Evolutionary conservation across 2,888 invertebrate genomes (phyloP), one percentile per base, ranked within the genome.

Genomic region (Conomelus anceps): DNA sequence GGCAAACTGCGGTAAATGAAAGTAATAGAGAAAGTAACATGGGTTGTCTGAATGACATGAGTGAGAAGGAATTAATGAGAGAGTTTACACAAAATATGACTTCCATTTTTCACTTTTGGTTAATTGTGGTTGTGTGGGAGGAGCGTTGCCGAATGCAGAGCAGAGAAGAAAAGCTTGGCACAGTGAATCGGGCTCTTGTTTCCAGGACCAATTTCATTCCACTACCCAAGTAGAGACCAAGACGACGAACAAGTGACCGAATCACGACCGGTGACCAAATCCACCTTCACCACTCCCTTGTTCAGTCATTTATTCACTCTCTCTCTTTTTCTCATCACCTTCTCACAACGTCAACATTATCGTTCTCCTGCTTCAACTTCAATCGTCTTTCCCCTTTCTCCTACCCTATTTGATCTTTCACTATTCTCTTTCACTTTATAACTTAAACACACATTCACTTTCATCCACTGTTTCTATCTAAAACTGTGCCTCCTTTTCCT

Each of bases 381-480:
- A 88, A 88, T 89, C 89, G 89, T 86, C 86, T 91, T 90, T 91
- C 89, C 88, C 90, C 89, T 90, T 90, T 22, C 85, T 89, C 90
- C 85, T 88, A 63, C 89, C 86, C 90, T 90, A n/a, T n/a, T n/a
- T n/a, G n/a, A n/a, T n/a, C n/a, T n/a, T n/a, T n/a, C n/a, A n/a
- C n/a, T n/a, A n/a, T n/a, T n/a, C n/a, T n/a, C n/a, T n/a, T n/a
- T n/a, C n/a, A n/a, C n/a, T n/a, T n/a, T n/a, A n/a, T n/a, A n/a
- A n/a, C n/a, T n/a, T n/a, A n/a, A n/a, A n/a, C n/a, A n/a, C n/a
- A n/a, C n/a, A n/a, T n/a, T n/a, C n/a, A n/a, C n/a, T n/a, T n/a
- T n/a, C n/a, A n/a, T n/a, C n/a, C n/a, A n/a, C n/a, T n/a, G n/a
- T n/a, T n/a, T n/a, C n/a, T n/a, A n/a, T n/a, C n/a, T n/a, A n/a